Base-by-base conservation (phyloP, 2,113 vertebrate genomes). In the Equus quagga region DNA sequence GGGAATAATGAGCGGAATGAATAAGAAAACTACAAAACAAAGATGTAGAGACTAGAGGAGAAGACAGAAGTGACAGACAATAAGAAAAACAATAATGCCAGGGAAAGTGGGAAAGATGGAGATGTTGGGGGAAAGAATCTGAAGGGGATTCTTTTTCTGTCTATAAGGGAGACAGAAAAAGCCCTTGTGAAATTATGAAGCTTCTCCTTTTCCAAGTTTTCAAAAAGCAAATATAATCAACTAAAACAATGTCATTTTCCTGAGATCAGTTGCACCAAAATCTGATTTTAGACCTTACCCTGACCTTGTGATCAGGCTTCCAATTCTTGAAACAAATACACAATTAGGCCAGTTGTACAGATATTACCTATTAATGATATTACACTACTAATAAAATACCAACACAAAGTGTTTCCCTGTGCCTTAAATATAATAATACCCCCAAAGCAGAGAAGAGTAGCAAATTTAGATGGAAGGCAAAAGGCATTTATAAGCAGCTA, bases 221-320 rank as follows among this genome's bases (percentile, higher is more conserved):
- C 49, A 46, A 70, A 91, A 93, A 92, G 36, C 23, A 91, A 95
- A 80, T 49, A 64, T 14, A 93, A 82, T 62, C 65, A 79, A 73
- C 24, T 79, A 72, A 75, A 54, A 44, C 31, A 83, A 91, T 56
- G 46, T 75, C 67, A 70, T 89, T 96, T 82, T 75, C 49, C 78
- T 89, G 41, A 46, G 46, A 49, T 92, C n/a, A 85, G 19, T 91
- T 14, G 9, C 24, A 65, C 19, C 44, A 86, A 75, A 87, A 69
- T 95, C 10, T 41, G 46, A 75, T 21, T 78, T 49, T 89, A 58
- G 21, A 83, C 41, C n/a, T 58, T 83, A 51, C 19, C 64, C 73
- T 94, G 19, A 90, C 58, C 31, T 80, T 88, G 21, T 65, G n/a
- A 67, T 41, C 21, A 46, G 58, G 19, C 69, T 69, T 95, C 58